Percentiles rank a stretch among this genome's conserved stretches.
These are phyloP conservation scores for Pollimyrus isidori DNA, from an alignment of 2,113 vertebrate species.

Conservation along the genomic window DNA sequence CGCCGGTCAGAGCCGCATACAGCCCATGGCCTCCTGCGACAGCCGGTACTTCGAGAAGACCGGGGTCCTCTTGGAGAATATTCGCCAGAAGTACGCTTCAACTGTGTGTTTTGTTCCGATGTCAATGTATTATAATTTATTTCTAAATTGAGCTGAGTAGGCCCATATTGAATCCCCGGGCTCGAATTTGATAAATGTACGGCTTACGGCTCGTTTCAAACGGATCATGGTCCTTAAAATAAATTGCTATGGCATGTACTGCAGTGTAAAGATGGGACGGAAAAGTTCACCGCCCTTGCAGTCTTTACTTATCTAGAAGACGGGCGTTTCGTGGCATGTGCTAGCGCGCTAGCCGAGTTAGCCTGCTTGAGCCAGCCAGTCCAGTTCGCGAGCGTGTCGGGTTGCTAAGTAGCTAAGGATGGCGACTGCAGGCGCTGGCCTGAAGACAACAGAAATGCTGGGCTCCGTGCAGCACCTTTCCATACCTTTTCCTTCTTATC, in stretches of 20 bases:
- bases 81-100: constrained; percentile 46
- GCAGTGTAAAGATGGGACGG: background rate
- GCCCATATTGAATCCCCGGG: constrained; percentile 25
- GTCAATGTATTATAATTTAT: background rate
- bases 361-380: background rate
- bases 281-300: background rate
- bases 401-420: background rate
- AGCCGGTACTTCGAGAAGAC: constrained; percentile 51
- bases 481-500: background rate
- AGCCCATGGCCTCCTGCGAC: constrained; percentile 32
- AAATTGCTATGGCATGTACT: background rate
- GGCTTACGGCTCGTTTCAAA: background rate
- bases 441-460: background rate
- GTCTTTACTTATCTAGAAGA: background rate
- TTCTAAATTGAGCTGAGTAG: background rate
- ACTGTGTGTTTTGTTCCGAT: background rate
- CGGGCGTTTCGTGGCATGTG: background rate
- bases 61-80: constrained; percentile 42
- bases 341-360: background rate
- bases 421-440: background rate
- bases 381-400: background rate
- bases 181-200: constrained; percentile 5
- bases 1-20: background rate
- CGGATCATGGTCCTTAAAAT: background rate
- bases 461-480: background rate